Conservation (phyloP, 1,140 invertebrate species). For the Drosophila teissieri region DNA sequence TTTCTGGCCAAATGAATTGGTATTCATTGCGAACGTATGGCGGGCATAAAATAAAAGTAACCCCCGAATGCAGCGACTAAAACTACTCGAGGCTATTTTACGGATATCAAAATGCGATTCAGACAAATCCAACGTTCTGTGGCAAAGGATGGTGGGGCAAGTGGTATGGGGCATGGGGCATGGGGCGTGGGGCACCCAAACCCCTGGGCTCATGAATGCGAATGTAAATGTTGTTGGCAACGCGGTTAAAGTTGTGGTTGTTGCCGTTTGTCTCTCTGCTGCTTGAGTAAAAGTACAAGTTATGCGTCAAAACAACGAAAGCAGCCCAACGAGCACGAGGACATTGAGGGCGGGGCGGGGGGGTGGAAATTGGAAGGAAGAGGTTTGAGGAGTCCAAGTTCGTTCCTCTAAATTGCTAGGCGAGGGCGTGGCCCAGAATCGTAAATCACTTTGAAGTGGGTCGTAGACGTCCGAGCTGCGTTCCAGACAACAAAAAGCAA, state of each 20-base stretch:
- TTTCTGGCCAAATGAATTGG: conserved; percentile 27
- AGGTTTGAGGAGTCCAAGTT: conserved; percentile 52
- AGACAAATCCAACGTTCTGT: conserved; percentile 14
- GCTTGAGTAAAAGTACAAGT: conserved; percentile 69
- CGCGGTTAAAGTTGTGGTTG: conserved; percentile 24
- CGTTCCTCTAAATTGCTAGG: conserved; percentile 80
- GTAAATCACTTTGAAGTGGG: conserved; percentile 85
- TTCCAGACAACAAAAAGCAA: conserved; percentile 60
- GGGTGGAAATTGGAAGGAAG: neutral
- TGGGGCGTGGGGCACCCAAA: conserved; percentile 21
- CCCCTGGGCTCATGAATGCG: conserved; percentile 62
- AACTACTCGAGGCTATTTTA: conserved; percentile 69
- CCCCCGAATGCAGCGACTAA: conserved; percentile 26
- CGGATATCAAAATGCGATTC: conserved; percentile 70
- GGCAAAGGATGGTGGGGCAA: too few relatives aligned
- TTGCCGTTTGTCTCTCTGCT: conserved; percentile 36
- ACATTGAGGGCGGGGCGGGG: too few relatives aligned
- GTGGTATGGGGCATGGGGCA: neutral
- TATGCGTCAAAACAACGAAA: conserved; percentile 64
- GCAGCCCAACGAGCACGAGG: conserved; percentile 35
- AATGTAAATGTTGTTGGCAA: conserved; percentile 55
- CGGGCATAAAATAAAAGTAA: conserved; percentile 32
- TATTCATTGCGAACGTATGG: conserved; percentile 48
- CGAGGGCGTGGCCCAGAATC: conserved; percentile 82
- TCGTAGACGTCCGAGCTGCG: conserved; percentile 80